Base-by-base conservation (phyloP, 2,888 invertebrate genomes). In the Clunio marinus region DNA sequence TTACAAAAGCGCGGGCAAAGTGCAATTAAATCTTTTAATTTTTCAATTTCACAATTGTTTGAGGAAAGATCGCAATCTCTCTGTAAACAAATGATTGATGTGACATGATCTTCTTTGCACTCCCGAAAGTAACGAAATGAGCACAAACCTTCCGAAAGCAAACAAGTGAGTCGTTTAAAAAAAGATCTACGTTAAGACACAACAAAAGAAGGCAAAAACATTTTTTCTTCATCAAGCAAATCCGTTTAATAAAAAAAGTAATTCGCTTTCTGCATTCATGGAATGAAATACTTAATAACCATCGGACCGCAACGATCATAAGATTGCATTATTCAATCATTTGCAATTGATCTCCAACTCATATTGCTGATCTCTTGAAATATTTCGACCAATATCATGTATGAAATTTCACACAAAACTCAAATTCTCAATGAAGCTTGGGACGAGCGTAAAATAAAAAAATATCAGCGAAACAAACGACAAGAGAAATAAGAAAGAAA, bases 401-500 rank as follows among this genome's bases (percentile, higher is more conserved):
- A 35, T 5, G 24, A 41, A 60, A 60, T 46, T 27, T 63, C 45
- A 63, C 63, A 63, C 63, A 63, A 63, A 63, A 63, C 45, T 63
- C 37, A 45, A 63, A 63, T 63, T 63, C 45, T 63, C 45, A 45
- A 63, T 60, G 60, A 17, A 20, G 51, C 51, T 51, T 17, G 51
- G 20, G 51, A 24, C 51, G 51, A 51, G 41, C 41, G 10, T 41
- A 41, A 41, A 58, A 20, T 28, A 28, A 32, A 46, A 17, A 20
- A 58, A 58, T 20, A 28, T 58, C 10, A 20, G 46, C 15, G 15
- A 46, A 32, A 20, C 10, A 27, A n/a, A 27, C 24, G 55, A 24
- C 17, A 13, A 55, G 24, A 25, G 32, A 58, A 32, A 32, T n/a
- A 7, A 25, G 25, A 57, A 24, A 59, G 27, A 63, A 63, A 63